Evolutionary conservation across 1,140 invertebrate genomes (phyloP).

Genomic region (Nephotettix cincticeps): DNA sequence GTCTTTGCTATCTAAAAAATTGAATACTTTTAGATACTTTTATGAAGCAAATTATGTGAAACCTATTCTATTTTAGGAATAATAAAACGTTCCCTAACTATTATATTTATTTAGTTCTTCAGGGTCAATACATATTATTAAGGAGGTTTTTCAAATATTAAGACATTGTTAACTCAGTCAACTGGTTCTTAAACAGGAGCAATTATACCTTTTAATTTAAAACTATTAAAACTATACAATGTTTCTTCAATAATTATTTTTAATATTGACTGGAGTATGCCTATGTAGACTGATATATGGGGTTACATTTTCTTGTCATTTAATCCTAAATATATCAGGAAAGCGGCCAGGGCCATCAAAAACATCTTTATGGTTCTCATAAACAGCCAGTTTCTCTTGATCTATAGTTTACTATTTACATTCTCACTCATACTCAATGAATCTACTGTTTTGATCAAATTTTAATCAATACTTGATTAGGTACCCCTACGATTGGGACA

Average conservation of each 20-base stretch:
- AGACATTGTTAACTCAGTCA: not conserved
- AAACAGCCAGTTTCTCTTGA: not conserved
- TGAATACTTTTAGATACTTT: not conserved
- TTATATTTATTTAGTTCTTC: not conserved
- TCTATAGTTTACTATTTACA: not conserved
- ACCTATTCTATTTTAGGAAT: not conserved
- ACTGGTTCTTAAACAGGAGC: not conserved
- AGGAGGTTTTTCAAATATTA: not conserved
- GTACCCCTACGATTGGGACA: not conserved
- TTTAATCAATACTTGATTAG: not conserved
- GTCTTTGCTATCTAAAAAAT: not conserved
- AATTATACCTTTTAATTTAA: not conserved
- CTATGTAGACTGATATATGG: not conserved
- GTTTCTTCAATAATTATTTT: not conserved
- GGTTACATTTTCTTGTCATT: not conserved
- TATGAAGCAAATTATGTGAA: not conserved
- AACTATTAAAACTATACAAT: no score
- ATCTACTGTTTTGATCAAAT: not conserved
- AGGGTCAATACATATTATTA: not conserved
- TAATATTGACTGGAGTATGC: not conserved
- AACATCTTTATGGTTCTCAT: not conserved
- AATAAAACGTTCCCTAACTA: not conserved
- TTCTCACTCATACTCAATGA: not conserved
- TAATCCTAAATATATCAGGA: not conserved
- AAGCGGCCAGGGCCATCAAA: not conserved